These are phyloP conservation scores for Brevipalpus yothersi DNA, from an alignment of 1,140 invertebrate genomes.

Conservation along the genomic window DNA sequence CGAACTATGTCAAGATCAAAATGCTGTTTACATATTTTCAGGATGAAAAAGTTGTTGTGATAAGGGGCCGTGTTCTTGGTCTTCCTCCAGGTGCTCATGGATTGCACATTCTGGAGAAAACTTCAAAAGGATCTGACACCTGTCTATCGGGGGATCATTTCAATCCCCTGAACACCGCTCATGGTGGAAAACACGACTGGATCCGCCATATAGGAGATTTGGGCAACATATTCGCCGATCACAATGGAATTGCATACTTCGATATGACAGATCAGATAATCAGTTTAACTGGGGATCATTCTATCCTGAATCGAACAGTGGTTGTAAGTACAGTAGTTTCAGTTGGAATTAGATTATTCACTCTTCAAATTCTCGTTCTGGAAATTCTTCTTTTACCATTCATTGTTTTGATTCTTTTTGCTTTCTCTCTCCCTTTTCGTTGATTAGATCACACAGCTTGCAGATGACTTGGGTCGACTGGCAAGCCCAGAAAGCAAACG, in stretches of 20 bases:
- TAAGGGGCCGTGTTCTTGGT: slow-evolving; percentile 55
- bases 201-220: slow-evolving; percentile 30
- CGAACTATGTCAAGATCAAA: no score
- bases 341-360: background rate
- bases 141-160: slow-evolving; percentile 23
- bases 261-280: slow-evolving; percentile 24
- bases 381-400: background rate
- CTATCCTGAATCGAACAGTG: slow-evolving; percentile 27
- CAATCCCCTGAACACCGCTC: slow-evolving; percentile 26
- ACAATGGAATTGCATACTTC: slow-evolving; percentile 1
- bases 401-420: background rate
- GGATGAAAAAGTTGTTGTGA: slow-evolving; percentile 9
- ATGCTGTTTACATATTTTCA: background rate
- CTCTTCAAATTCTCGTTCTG: background rate
- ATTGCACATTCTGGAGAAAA: slow-evolving; percentile 19
- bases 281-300: slow-evolving; percentile 19
- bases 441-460: slow-evolving; percentile 26
- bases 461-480: slow-evolving; percentile 48
- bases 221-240: slow-evolving; percentile 20
- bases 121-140: slow-evolving; percentile 18
- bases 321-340: slow-evolving; percentile 13
- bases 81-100: slow-evolving; percentile 23
- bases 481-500: slow-evolving; percentile 38
- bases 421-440: background rate
- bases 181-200: slow-evolving; percentile 24